Evolutionary conservation across 2,113 vertebrate species (phyloP).

Genomic region (Percina caprodes): DNA sequence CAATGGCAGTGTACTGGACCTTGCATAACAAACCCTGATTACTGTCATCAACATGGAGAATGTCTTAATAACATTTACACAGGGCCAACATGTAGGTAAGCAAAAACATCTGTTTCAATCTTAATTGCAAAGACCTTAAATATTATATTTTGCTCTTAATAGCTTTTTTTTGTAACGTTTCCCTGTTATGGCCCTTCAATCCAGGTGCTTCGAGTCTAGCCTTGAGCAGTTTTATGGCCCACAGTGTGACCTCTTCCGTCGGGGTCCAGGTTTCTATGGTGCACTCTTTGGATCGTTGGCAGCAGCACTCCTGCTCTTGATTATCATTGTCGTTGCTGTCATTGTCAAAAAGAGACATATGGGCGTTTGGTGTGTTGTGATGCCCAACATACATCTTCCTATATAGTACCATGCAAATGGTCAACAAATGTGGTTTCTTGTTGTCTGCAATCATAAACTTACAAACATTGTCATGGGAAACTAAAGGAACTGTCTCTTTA

Average conservation of each 20-base stretch:
- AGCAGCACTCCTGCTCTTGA: constrained; percentile 62
- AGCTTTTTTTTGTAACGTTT: neutral
- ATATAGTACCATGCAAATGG: neutral
- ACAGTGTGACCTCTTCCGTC: constrained; percentile 71
- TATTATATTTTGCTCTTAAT: neutral
- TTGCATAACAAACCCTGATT: constrained; percentile 61
- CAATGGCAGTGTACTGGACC: constrained; percentile 75
- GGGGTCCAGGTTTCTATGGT: constrained; percentile 78
- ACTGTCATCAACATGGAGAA: constrained; percentile 73
- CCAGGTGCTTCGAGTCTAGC: constrained; percentile 70
- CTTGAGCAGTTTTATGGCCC: constrained; percentile 72
- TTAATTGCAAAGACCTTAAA: neutral
- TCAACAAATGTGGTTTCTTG: neutral
- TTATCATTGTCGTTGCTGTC: constrained; percentile 54
- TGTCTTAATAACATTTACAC: constrained; percentile 64
- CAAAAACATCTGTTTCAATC: neutral
- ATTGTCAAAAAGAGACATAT: constrained; percentile 46
- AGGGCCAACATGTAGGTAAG: constrained; percentile 76
- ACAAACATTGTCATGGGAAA: constrained; percentile 1
- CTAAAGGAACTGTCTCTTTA: neutral
- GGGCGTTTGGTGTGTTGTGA: constrained; percentile 56
- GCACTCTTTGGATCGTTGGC: constrained; percentile 80
- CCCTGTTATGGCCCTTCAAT: neutral
- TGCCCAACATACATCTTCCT: neutral
- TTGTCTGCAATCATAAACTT: neutral